Percentiles rank a stretch among this genome's conserved stretches.
These are phyloP conservation scores for Drosophila merina DNA, from an alignment of 2,888 invertebrate genomes.

Conservation along the genomic window DNA sequence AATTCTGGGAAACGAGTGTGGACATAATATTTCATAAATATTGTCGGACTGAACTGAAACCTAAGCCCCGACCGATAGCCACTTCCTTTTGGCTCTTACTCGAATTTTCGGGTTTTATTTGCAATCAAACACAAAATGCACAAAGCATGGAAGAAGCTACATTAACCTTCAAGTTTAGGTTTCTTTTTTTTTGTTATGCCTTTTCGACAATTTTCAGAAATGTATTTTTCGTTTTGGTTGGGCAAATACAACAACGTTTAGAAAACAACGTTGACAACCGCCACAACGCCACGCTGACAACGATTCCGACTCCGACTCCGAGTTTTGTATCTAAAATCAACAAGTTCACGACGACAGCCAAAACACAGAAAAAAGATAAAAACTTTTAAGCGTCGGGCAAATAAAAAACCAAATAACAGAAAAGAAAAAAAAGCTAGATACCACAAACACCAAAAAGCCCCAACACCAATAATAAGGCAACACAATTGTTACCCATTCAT, in stretches of 20 bases:
- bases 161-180: conserved; percentile 64
- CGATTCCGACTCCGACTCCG: conserved; percentile 34
- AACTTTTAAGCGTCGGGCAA: conserved; percentile 69
- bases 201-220: conserved; percentile 68
- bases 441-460: conserved; percentile 18
- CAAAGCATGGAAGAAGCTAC: conserved; percentile 59
- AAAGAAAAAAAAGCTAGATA: conserved; percentile 19
- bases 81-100: conserved; percentile 25
- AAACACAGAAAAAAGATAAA: conserved; percentile 60
- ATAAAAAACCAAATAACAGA: conserved; percentile 26
- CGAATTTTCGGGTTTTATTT: conserved; percentile 28
- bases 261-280: conserved; percentile 15
- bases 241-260: conserved; percentile 45
- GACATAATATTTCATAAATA: conserved; percentile 46
- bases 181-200: conserved; percentile 10
- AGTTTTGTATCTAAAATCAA: conserved; percentile 75
- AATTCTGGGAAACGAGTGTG: conserved; percentile 33
- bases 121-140: conserved; percentile 42
- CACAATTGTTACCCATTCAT: conserved; percentile 58
- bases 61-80: conserved; percentile 9
- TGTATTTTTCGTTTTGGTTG: conserved; percentile 40
- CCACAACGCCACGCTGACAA: conserved; percentile 14
- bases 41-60: conserved; percentile 31
- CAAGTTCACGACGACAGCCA: conserved; percentile 68
- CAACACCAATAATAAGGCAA: conserved; percentile 16